Base-by-base conservation (phyloP, 2,113 vertebrate species). In the Rhineura floridana region DNA sequence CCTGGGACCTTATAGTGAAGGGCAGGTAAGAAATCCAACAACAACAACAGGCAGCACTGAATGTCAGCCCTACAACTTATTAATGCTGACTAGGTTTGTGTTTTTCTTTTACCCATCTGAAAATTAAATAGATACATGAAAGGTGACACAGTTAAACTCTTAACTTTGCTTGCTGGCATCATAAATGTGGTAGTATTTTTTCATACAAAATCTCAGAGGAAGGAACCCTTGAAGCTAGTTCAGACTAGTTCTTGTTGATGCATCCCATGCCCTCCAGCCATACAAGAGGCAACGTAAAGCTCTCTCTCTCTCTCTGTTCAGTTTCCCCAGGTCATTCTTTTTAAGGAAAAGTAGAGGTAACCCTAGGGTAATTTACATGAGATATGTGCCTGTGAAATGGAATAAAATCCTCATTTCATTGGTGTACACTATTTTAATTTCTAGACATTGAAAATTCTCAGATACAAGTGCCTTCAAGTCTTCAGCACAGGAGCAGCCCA, bases 111-210 rank as follows among this genome's bases (percentile, higher is more conserved):
- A 44, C 36, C 23, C 78, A n/a, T 55, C 48, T 39, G 23, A 80
- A 55, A 21, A 4, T 17, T 23, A 39, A 23, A 80, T 4, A 30
- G 19, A 17, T 65, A 83, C 42, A 76, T 3, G 23, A 87, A 7
- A 81, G 80, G 28, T 73, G 52, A 73, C 84, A 78, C 12, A 4
- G 21, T 23, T 39, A 72, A 50, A 28, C 50, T 39, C 28, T 12
- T 87, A 67, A 77, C 77, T 86, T 55, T 65, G 81, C 39, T 36
- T 73, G 81, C 52, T 89, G n/a, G n/a, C 75, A 52, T 46, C 11
- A 52, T 48, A 81, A 11, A 62, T 84, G 30, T 3, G 39, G 39
- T 46, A 46, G 13, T 44, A 30, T 48, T 1, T 6, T 1, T 10
- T 25, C 65, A 70, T 12, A 19, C 72, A 33, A 17, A 82, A 87